Percentiles rank a stretch among this genome's conserved stretches.
phyloP scores from a whole-genome alignment of 2,113 vertebrate species.

The Calidris pugnax region DNA sequence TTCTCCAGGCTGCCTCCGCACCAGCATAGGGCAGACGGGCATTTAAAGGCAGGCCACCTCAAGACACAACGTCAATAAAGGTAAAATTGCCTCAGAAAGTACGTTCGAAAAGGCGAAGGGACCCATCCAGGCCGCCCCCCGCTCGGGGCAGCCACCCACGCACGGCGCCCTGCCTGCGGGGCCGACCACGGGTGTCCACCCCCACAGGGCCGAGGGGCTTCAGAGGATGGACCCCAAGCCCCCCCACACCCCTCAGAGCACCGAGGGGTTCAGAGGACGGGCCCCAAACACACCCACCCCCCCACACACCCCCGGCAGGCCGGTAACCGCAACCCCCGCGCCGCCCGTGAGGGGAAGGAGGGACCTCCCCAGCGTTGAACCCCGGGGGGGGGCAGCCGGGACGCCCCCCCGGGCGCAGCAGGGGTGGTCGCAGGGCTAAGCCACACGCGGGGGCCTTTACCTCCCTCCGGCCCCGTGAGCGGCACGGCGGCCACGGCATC shows the following conservation, averaged over 20 bases:
- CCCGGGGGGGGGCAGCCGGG: not conserved
- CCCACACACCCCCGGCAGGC: too few species aligned
- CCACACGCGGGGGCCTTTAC: not conserved
- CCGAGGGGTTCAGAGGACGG: not conserved
- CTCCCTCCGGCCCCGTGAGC: not conserved
- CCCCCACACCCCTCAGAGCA: too few species aligned
- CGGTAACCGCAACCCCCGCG: not conserved
- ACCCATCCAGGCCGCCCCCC: accelerated
- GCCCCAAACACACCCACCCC: not conserved
- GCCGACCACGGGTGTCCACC: not conserved
- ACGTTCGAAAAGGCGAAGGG: not conserved
- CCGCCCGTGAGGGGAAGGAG: not conserved
- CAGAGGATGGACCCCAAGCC: accelerated
- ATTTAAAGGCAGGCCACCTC: not conserved
- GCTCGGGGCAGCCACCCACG: accelerated
- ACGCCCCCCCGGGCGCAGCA: not conserved
- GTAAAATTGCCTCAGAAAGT: accelerated
- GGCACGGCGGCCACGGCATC: not conserved
- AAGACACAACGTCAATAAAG: too few species aligned
- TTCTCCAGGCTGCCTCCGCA: not conserved
- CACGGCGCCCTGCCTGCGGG: not conserved
- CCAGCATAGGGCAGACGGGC: accelerated
- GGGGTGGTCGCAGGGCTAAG: not conserved
- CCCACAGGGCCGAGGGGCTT: too few species aligned
- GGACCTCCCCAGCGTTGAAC: accelerated